A percentile compares a stretch with the other conserved stretches of the same genome.
Conservation (phyloP, 1,140 invertebrate species). For the Lutraria rhynchaena region DNA sequence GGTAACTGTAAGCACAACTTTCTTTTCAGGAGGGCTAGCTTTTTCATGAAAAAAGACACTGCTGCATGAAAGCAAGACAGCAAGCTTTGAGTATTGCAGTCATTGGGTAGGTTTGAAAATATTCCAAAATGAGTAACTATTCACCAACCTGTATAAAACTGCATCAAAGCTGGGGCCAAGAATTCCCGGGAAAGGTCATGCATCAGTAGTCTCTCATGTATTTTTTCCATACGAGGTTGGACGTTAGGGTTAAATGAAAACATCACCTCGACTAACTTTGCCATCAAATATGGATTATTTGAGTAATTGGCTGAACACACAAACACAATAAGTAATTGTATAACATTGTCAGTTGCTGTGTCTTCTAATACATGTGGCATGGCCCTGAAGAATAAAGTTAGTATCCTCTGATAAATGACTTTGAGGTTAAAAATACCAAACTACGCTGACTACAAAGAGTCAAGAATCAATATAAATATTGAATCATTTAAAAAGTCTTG, state of each 20-base stretch:
- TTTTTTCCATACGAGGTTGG: constrained; percentile 86
- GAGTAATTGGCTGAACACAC: constrained; percentile 95
- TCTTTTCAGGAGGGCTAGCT: too few species aligned
- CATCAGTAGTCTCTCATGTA: constrained; percentile 89
- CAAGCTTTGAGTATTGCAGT: too few species aligned
- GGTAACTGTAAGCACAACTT: too few species aligned
- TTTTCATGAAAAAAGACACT: too few species aligned
- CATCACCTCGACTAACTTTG: constrained; percentile 95
- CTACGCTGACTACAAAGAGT: too few species aligned
- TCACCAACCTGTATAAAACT: constrained; percentile 92
- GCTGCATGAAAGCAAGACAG: too few species aligned
- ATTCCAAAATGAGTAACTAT: too few species aligned
- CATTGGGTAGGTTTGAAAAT: too few species aligned
- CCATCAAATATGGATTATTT: constrained; percentile 97
- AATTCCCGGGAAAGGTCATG: constrained; percentile 92
- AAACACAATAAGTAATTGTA: constrained; percentile 93
- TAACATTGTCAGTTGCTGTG: constrained; percentile 88
- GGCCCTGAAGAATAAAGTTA: constrained; percentile 85
- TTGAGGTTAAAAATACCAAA: too few species aligned
- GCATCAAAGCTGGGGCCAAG: constrained; percentile 95
- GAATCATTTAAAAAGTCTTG: too few species aligned
- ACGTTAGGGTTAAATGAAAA: constrained; percentile 95
- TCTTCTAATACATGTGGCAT: constrained; percentile 89
- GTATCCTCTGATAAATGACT: neutral
- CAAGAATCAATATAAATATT: too few species aligned